These are phyloP conservation scores for Criorhina ranunculi DNA, from an alignment of 2,888 invertebrate genomes.

Conservation along the genomic window DNA sequence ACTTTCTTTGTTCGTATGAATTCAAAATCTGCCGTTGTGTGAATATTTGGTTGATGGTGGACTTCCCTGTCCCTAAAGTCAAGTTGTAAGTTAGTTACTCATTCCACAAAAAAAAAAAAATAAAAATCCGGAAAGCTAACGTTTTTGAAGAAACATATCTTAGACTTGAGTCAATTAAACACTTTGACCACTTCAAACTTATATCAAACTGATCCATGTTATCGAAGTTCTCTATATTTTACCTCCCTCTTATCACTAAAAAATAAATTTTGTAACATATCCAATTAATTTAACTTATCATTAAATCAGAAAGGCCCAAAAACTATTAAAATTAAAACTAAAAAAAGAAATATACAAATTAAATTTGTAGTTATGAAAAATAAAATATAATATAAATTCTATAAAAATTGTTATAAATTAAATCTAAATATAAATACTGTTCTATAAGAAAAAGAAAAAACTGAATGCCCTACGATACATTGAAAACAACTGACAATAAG, in stretches of 20 bases:
- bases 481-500: slow-evolving; percentile 84
- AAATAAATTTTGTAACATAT: slow-evolving; percentile 31
- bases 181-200: neutral
- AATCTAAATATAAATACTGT: slow-evolving; percentile 57
- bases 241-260: neutral
- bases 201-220: neutral
- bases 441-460: slow-evolving; percentile 28
- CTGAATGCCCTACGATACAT: slow-evolving; percentile 74
- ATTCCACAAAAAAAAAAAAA: too few species aligned
- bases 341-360: slow-evolving; percentile 31
- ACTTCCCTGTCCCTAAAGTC: too few species aligned
- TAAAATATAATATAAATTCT: slow-evolving; percentile 52
- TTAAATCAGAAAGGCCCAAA: slow-evolving; percentile 15
- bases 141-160: too few species aligned
- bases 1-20: too few species aligned
- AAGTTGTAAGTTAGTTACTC: too few species aligned
- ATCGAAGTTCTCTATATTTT: neutral
- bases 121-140: too few species aligned
- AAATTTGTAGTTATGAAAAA: slow-evolving; percentile 48
- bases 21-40: too few species aligned
- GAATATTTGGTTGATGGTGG: too few species aligned
- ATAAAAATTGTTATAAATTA: slow-evolving; percentile 70
- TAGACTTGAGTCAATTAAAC: too few species aligned
- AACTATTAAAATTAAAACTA: slow-evolving; percentile 37
- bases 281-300: slow-evolving; percentile 19